These are phyloP conservation scores for Halcyon senegalensis DNA, from an alignment of 2,113 vertebrate species.

Conservation along the genomic window DNA sequence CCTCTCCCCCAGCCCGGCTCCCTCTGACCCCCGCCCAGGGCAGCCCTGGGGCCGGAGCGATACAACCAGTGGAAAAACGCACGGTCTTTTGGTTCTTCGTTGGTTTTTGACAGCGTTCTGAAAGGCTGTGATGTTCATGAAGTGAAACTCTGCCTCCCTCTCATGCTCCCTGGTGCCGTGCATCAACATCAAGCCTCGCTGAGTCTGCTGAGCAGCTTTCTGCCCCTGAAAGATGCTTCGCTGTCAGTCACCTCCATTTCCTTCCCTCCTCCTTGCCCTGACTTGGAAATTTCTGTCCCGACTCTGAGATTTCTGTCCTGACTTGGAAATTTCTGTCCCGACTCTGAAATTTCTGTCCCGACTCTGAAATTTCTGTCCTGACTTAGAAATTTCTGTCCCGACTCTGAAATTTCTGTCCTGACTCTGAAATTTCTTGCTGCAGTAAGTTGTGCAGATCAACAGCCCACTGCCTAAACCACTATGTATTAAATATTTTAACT, in stretches of 20 bases:
- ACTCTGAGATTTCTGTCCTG: neutral
- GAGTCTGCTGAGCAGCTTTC: neutral
- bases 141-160: neutral
- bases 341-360: neutral
- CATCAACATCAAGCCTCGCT: neutral
- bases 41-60: rapidly evolving
- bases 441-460: rapidly evolving
- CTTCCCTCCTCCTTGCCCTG: neutral
- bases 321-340: neutral
- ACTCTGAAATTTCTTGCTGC: neutral
- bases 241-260: neutral
- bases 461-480: rapidly evolving
- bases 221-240: neutral
- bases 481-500: neutral
- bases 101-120: neutral
- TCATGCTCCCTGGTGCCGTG: neutral
- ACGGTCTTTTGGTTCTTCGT: neutral
- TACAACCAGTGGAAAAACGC: neutral
- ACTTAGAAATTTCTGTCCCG: no score
- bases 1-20: neutral
- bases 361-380: neutral
- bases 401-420: neutral
- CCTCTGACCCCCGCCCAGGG: neutral
- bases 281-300: neutral
- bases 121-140: rapidly evolving